Evolutionary conservation across 2,113 vertebrate species (phyloP), one percentile per base, ranked within the genome.

Genomic region (Lipophrys pholis): DNA sequence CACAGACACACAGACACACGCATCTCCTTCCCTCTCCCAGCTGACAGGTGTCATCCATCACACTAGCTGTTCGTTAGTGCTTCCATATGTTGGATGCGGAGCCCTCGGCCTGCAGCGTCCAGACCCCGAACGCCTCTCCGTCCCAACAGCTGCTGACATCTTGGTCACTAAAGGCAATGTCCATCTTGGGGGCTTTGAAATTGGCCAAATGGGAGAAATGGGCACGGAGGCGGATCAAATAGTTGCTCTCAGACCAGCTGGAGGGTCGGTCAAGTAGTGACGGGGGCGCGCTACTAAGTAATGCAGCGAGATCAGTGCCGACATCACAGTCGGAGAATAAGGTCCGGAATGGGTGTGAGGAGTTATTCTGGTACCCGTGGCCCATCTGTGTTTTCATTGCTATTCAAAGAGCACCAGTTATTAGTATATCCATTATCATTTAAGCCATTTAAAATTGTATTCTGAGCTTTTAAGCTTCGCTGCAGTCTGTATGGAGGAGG

Each of bases 21-120:
- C 43, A 46, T 80, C 65, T 61, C 30, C 68, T 67, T 63, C 76
- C 63, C 73, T 74, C 52, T 69, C 59, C 53, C 40, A 54, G 55
- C 61, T 93, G 91, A 92, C 90, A 91, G 89, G 73, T 78, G 57
- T 84, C 82, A 93, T 94, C 92, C 84, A 94, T 94, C 92, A 93
- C 51, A 86, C 79, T 90, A 65, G 73, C 85, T 69, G 68, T 86
- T 82, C 46, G 82, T 92, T 91, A 91, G 85, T 39, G 70, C 50
- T 71, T 91, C 90, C 93, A 92, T 93, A 93, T 94, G 93, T 82
- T 91, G 73, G 78, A 72, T 58, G 69, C 80, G 83, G 81, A 64
- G 52, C 74, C 68, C 54, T 12, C 10, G 63, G 69, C 65, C 70
- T 62, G 66, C 41, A 49, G 54, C 53, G 70, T 68, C 55, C 45